These are phyloP conservation scores for Leptopterna dolabrata DNA, from an alignment of 2,888 invertebrate species.

Conservation along the genomic window DNA sequence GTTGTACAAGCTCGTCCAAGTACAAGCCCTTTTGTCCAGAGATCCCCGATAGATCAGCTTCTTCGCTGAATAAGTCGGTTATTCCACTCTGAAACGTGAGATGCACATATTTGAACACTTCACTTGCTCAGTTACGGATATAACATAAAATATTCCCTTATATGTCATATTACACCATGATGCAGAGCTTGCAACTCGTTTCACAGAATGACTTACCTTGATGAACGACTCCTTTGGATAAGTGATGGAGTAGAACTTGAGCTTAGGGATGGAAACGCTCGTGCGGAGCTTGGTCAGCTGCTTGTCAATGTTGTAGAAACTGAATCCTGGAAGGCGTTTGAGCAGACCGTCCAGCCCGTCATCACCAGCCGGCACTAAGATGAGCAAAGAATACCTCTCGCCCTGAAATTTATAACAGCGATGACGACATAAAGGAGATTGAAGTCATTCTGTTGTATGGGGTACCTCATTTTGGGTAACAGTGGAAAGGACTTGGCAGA, in stretches of 20 bases:
- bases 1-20: slow-evolving; percentile 76
- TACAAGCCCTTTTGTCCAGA: slow-evolving; percentile 73
- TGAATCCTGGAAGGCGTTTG: slow-evolving; percentile 70
- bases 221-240: slow-evolving; percentile 73
- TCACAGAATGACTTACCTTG: too few species aligned
- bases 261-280: slow-evolving; percentile 72
- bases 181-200: not conserved
- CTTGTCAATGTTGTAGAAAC: slow-evolving; percentile 69
- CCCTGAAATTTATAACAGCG: slow-evolving; percentile 70
- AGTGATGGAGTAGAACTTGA: slow-evolving; percentile 75
- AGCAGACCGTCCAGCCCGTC: slow-evolving; percentile 72
- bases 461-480: too few species aligned
- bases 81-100: slow-evolving; percentile 67
- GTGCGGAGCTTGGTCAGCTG: slow-evolving; percentile 69
- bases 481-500: too few species aligned
- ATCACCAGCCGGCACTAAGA: slow-evolving; percentile 72
- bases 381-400: slow-evolving; percentile 71
- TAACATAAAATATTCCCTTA: not conserved
- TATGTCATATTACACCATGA: too few species aligned
- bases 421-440: too few species aligned
- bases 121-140: not conserved
- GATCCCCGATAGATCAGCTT: slow-evolving; percentile 73
- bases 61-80: slow-evolving; percentile 72
- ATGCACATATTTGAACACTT: not conserved
- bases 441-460: too few species aligned